Evolutionary conservation across 2,113 vertebrate genomes (phyloP), one percentile per base, ranked within the genome.

Genomic region (Anolis carolinensis): DNA sequence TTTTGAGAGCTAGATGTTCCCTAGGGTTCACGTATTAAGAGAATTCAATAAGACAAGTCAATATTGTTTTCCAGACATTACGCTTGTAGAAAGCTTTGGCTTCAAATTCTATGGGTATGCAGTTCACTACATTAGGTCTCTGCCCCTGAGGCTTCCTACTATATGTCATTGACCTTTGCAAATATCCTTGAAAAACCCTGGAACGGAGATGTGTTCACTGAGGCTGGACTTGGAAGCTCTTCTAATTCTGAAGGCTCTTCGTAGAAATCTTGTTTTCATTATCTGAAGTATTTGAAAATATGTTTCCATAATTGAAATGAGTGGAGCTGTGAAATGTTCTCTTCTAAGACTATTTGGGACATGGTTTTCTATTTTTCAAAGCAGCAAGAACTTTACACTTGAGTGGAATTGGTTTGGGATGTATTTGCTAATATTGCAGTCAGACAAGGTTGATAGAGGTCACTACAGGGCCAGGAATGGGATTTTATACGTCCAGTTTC

Each of bases 341-440:
- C 89, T 87, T 77, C 48, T 25, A 10, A 36, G 18, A 83, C 0
- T 0, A 48, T 36, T 81, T 74, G 63, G 55, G 75, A 23, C 27
- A 81, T 34, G 52, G 30, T 86, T 86, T 86, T 81, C 30, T 50
- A 82, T 44, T 87, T 85, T 86, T 50, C 81, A 50, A 73, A 36
- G 21, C 81, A 11, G 25, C 6, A 67, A 63, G 67, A 88, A 36
- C 25, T 79, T 87, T 87, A 39, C 52, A 71, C 71, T 27, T 73
- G 78, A 62, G 52, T 27, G n/a, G 14, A 1, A 16, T 68, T 18
- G 71, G 23, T 67, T n/a, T 65, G 27, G 52, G 30, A 68, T 68
- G 25, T 25, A 68, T 68, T 68, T 65, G 27, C 27, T 80, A 25
- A 84, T 75, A 23, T 39, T 5, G 77, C 74, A 76, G 77, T 79